phyloP scores from a whole-genome alignment of 1,140 invertebrate species.

The Drosophila ercepeae region DNA sequence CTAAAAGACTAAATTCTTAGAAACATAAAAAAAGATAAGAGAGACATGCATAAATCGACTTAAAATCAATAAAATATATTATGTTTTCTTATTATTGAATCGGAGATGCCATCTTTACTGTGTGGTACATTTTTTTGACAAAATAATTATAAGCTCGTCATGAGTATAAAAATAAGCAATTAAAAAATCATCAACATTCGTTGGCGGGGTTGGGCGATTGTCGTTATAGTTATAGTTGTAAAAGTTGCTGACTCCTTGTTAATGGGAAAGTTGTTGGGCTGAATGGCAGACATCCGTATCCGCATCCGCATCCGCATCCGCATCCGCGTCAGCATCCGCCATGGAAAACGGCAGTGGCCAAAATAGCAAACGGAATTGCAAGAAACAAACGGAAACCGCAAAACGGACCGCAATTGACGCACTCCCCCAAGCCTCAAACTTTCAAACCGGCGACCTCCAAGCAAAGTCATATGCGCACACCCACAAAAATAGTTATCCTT shows the following conservation, averaged over 20 bases:
- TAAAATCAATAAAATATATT: no score
- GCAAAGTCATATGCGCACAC: slow-evolving; percentile 77
- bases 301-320: slow-evolving; percentile 30
- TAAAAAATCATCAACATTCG: slow-evolving; percentile 77
- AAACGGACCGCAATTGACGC: slow-evolving; percentile 79
- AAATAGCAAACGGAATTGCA: slow-evolving; percentile 72
- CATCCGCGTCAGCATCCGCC: slow-evolving; percentile 17
- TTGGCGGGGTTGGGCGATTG: slow-evolving; percentile 21
- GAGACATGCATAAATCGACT: no score
- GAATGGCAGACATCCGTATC: slow-evolving; percentile 55
- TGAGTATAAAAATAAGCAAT: slow-evolving; percentile 40
- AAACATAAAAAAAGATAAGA: no score
- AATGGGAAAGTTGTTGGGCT: slow-evolving; percentile 43
- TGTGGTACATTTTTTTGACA: no score
- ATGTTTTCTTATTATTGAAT: no score
- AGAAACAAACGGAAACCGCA: slow-evolving; percentile 77
- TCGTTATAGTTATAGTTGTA: slow-evolving; percentile 34
- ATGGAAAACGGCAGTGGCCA: slow-evolving; percentile 33
- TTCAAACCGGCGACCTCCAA: slow-evolving; percentile 62
- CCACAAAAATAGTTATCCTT: slow-evolving; percentile 53
- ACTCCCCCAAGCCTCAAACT: slow-evolving; percentile 38
- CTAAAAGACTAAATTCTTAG: no score
- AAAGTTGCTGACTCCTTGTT: slow-evolving; percentile 48
- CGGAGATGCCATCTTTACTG: no score
- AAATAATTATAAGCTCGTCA: no score